A percentile compares a stretch with the other conserved stretches of the same genome.
These are phyloP conservation scores for Drosophila birchii DNA, from an alignment of 2,888 invertebrate genomes.

Conservation along the genomic window DNA sequence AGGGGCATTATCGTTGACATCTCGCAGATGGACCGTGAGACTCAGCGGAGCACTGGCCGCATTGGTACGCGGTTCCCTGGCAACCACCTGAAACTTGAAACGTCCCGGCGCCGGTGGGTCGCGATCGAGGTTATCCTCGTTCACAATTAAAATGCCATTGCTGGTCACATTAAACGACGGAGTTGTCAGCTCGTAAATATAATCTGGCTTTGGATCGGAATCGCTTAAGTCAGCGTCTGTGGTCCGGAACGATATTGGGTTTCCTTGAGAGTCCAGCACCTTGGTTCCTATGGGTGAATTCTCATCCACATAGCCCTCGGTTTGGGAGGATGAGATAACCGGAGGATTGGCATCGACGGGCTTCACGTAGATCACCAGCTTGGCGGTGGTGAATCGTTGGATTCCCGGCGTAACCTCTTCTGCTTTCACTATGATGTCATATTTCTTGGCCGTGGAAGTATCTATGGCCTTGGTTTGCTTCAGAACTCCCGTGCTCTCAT, in stretches of 20 bases:
- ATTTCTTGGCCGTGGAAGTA: slow-evolving; percentile 91
- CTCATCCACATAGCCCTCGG: slow-evolving; percentile 93
- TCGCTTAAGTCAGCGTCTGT: slow-evolving; percentile 94
- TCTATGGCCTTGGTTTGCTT: slow-evolving; percentile 93
- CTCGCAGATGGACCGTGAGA: slow-evolving; percentile 90
- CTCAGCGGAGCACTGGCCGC: slow-evolving; percentile 94
- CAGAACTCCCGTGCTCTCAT: slow-evolving; percentile 91
- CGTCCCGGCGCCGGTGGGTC: slow-evolving; percentile 94
- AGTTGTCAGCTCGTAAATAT: slow-evolving; percentile 93
- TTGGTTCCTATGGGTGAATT: slow-evolving; percentile 94
- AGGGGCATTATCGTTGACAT: slow-evolving; percentile 95
- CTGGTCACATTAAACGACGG: slow-evolving; percentile 92
- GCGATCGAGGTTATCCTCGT: slow-evolving; percentile 92
- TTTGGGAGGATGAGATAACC: slow-evolving; percentile 89
- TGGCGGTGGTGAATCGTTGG: slow-evolving; percentile 92
- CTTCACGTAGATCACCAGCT: slow-evolving; percentile 91
- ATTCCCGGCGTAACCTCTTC: slow-evolving; percentile 93
- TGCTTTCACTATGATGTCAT: slow-evolving; percentile 93
- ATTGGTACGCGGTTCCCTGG: slow-evolving; percentile 90
- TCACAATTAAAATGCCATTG: slow-evolving; percentile 90
- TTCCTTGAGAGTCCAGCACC: slow-evolving; percentile 88
- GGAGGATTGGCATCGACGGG: slow-evolving; percentile 95
- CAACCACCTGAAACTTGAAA: slow-evolving; percentile 95
- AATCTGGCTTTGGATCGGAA: slow-evolving; percentile 91
- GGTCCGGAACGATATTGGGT: slow-evolving; percentile 90